Conservation (phyloP, 2,888 invertebrate genomes). For the Iphiclides podalirius region DNA sequence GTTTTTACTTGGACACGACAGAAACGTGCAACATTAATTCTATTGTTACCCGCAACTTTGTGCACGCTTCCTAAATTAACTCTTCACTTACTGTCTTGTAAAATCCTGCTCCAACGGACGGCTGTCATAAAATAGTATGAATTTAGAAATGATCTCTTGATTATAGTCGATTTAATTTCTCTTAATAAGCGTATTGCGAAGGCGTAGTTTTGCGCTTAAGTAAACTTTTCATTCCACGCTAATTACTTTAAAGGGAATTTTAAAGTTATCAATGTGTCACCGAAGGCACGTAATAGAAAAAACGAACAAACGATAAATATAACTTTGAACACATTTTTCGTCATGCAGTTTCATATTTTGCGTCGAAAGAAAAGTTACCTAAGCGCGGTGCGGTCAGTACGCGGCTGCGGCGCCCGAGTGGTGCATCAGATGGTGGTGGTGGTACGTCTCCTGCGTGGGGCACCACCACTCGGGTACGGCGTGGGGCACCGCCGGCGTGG, state of each 20-base stretch:
- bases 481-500: constrained; percentile 82
- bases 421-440: constrained; percentile 83
- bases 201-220: constrained; percentile 61
- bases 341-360: constrained; percentile 22
- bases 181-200: constrained; percentile 68
- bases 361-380: constrained; percentile 76
- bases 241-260: too few relatives aligned
- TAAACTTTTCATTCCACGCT: constrained; percentile 74
- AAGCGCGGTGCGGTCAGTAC: constrained; percentile 84
- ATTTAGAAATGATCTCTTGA: constrained; percentile 47
- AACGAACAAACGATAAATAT: too few relatives aligned
- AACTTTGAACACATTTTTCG: not conserved
- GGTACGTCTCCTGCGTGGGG: constrained; percentile 73
- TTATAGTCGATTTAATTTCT: constrained; percentile 40
- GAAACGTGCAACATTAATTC: constrained; percentile 33
- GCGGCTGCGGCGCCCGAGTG: constrained; percentile 86
- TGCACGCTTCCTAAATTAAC: constrained; percentile 38
- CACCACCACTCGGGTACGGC: constrained; percentile 78
- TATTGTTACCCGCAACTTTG: constrained; percentile 42
- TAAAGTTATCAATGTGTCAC: too few relatives aligned
- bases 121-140: constrained; percentile 41
- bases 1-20: constrained; percentile 42
- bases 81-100: constrained; percentile 45
- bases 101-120: constrained; percentile 56
- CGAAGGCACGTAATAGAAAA: not conserved